Percentiles rank a stretch among this genome's conserved stretches.
Conservation (phyloP, 2,113 vertebrate genomes). For the Cyanistes caeruleus region DNA sequence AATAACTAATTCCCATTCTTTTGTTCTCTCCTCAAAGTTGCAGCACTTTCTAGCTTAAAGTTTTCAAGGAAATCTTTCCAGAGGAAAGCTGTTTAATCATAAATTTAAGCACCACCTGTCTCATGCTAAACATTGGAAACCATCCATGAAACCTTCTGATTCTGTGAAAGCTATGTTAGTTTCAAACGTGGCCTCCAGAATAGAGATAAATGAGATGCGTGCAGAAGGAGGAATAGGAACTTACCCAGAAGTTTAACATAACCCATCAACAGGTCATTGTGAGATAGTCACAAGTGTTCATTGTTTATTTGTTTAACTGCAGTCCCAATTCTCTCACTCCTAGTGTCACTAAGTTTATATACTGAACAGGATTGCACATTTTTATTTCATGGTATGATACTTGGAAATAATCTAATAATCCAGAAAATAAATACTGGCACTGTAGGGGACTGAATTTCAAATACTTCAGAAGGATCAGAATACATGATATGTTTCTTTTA, state of each 20-base stretch:
- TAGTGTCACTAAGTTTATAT: background rate
- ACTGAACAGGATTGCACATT: background rate
- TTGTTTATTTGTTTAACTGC: background rate
- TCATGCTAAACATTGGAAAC: background rate
- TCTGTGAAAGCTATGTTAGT: background rate
- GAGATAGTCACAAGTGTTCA: background rate
- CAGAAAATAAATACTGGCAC: background rate
- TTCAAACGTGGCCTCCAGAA: background rate
- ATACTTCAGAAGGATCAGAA: background rate
- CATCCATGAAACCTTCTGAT: background rate
- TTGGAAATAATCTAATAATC: background rate
- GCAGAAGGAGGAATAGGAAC: background rate
- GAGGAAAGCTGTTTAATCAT: background rate
- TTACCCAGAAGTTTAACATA: background rate
- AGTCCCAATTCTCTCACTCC: background rate
- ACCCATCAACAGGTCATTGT: accelerated
- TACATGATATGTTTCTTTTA: background rate
- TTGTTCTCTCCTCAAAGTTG: background rate
- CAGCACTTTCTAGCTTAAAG: background rate
- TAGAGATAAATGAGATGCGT: background rate
- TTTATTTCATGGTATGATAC: background rate
- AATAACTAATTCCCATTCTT: background rate
- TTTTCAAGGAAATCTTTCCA: background rate
- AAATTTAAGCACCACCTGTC: background rate
- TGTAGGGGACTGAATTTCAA: background rate